phyloP scores from a whole-genome alignment of 2,113 vertebrate species.

The Bucco capensis region DNA sequence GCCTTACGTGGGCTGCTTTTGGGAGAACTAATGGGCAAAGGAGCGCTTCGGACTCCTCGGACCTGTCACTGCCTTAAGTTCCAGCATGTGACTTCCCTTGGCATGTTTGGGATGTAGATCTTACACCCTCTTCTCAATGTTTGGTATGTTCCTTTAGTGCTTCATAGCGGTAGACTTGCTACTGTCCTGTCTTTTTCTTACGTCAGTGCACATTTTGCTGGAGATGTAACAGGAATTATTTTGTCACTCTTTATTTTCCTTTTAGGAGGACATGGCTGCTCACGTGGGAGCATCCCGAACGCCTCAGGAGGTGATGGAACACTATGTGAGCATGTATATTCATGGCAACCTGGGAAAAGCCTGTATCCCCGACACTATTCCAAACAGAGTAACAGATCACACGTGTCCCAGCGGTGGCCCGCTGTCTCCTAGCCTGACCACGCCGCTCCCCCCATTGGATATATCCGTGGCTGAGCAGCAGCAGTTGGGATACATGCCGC shows the following conservation, averaged over 20 bases:
- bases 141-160: accelerated
- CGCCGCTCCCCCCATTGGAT: slow-evolving; percentile 88
- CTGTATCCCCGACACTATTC: slow-evolving; percentile 95
- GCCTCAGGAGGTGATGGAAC: slow-evolving; percentile 97
- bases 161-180: accelerated
- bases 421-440: slow-evolving; percentile 91
- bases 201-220: accelerated
- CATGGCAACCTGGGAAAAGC: slow-evolving; percentile 97
- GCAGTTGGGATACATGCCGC: slow-evolving; percentile 97
- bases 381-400: slow-evolving; percentile 96
- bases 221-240: accelerated
- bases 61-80: accelerated
- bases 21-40: accelerated
- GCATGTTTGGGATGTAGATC: accelerated
- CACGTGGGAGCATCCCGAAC: slow-evolving; percentile 90
- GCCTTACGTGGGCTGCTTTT: accelerated
- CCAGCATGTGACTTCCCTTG: accelerated
- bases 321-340: slow-evolving; percentile 98
- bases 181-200: not conserved
- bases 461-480: slow-evolving; percentile 91
- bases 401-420: slow-evolving; percentile 92
- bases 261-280: slow-evolving; percentile 95
- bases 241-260: not conserved
- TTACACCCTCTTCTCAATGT: accelerated
- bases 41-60: accelerated